A percentile compares a stretch with the other conserved stretches of the same genome.
phyloP scores from a whole-genome alignment of 2,113 vertebrate genomes.

The Myocastor coypus region DNA sequence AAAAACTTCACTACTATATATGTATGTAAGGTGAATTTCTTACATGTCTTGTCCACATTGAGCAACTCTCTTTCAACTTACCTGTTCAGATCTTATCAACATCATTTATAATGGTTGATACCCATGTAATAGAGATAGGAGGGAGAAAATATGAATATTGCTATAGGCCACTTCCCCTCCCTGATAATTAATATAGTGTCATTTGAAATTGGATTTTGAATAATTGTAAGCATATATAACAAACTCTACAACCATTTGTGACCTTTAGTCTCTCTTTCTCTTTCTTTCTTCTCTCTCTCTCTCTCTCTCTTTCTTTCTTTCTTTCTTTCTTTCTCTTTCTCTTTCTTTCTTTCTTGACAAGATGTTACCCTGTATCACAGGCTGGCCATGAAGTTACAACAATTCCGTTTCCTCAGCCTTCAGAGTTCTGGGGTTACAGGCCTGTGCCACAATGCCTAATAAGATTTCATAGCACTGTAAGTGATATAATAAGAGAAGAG shows the following conservation, averaged over 20 bases:
- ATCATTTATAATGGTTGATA: not conserved
- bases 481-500: not conserved
- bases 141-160: not conserved
- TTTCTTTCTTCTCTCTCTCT: too few species aligned
- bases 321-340: too few species aligned
- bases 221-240: not conserved
- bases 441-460: not conserved
- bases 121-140: not conserved
- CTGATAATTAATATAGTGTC: not conserved
- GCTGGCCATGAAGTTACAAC: not conserved
- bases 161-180: not conserved
- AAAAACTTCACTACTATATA: not conserved
- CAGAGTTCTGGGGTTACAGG: not conserved
- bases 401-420: not conserved
- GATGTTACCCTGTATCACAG: not conserved
- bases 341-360: not conserved
- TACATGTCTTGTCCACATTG: not conserved
- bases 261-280: too few species aligned
- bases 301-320: too few species aligned
- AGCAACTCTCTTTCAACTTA: not conserved
- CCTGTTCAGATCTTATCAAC: not conserved
- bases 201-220: not conserved
- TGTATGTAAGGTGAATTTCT: not conserved
- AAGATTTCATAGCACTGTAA: not conserved
- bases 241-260: not conserved